Conservation (phyloP, 2,888 invertebrate genomes). For the Chouioia cunea region DNA sequence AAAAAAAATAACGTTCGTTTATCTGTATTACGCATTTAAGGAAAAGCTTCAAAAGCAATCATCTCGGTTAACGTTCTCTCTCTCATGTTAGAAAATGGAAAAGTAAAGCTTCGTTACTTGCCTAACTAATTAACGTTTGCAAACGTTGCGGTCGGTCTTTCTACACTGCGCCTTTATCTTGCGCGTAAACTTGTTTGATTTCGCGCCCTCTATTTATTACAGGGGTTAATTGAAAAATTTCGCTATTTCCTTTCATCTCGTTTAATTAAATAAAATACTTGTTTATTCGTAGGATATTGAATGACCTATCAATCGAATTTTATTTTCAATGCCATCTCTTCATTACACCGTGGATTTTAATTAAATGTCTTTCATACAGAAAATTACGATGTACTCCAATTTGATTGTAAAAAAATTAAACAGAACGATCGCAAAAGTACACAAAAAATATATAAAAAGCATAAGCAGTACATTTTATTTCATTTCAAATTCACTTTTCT, state of each 20-base stretch:
- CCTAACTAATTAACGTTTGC: constrained; percentile 39
- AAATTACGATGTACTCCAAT: no score
- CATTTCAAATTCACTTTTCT: no score
- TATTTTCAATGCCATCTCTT: no score
- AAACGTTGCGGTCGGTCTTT: constrained; percentile 34
- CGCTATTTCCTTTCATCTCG: neutral
- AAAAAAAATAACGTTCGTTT: no score
- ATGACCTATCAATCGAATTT: no score
- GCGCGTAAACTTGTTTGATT: constrained; percentile 26
- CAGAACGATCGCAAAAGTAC: no score
- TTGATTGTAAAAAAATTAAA: no score
- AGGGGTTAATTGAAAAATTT: constrained; percentile 33
- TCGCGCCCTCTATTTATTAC: constrained; percentile 17
- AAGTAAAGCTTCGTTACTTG: constrained; percentile 35
- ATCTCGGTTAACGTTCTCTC: neutral
- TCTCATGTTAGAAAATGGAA: constrained; percentile 9
- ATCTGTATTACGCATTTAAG: neutral
- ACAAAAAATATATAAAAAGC: no score
- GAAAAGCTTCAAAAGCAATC: neutral
- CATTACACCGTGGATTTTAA: no score
- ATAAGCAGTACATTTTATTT: no score
- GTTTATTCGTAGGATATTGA: constrained; percentile 2
- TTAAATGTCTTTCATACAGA: no score
- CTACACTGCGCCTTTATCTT: constrained; percentile 25
- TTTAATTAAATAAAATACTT: constrained; percentile 13